Percentiles rank a stretch among this genome's conserved stretches.
Conservation (phyloP, 2,797 vertebrate species). For the Melanotaenia nigrans region DNA sequence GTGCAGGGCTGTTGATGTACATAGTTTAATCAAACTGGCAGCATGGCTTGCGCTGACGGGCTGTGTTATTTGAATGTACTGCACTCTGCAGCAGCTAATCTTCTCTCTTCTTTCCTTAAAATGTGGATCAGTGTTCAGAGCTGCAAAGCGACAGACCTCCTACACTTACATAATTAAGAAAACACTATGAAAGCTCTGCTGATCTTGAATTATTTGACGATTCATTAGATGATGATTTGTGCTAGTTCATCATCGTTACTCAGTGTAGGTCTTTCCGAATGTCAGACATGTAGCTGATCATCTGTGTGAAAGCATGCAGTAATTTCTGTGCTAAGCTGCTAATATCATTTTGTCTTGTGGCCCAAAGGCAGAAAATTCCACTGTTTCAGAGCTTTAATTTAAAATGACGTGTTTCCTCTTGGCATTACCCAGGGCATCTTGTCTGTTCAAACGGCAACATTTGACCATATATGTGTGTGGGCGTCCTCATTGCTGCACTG, state of each 20-base stretch:
- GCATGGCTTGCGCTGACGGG: slow-evolving; percentile 48
- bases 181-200: slow-evolving; percentile 11
- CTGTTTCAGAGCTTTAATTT: slow-evolving; percentile 25
- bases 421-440: not conserved
- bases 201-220: slow-evolving; percentile 16
- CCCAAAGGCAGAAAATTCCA: slow-evolving; percentile 18
- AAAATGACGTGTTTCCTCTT: slow-evolving; percentile 6
- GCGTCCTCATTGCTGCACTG: slow-evolving; percentile 27
- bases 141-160: slow-evolving; percentile 18
- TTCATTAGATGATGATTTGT: slow-evolving; percentile 19
- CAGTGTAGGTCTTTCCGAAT: not conserved
- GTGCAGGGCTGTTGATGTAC: slow-evolving; percentile 49
- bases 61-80: slow-evolving; percentile 59
- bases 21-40: slow-evolving; percentile 71
- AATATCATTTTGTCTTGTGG: slow-evolving; percentile 15
- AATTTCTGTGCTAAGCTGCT: slow-evolving; percentile 1
- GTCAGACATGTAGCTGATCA: slow-evolving; percentile 7
- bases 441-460: slow-evolving; percentile 22
- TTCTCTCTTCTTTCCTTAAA: slow-evolving; percentile 26
- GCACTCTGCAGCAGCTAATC: slow-evolving; percentile 41
- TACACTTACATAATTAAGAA: slow-evolving; percentile 1
- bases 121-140: slow-evolving; percentile 36
- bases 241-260: not conserved
- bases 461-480: slow-evolving; percentile 18
- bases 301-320: not conserved